Conservation (phyloP, 2,113 vertebrate genomes). For the Nibea albiflora region DNA sequence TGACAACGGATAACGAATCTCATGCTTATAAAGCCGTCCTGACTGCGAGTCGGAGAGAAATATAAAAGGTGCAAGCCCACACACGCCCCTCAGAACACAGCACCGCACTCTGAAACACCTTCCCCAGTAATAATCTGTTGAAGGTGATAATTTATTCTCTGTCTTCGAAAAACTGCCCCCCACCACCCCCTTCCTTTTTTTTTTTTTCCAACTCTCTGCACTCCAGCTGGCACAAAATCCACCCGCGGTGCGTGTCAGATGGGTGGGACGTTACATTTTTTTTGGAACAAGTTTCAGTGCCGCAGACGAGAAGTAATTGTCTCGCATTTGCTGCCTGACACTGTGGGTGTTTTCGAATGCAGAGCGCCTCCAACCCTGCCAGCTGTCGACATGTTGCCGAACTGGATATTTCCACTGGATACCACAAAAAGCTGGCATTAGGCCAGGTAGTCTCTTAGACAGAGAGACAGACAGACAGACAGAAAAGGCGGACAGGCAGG, state of each 20-base stretch:
- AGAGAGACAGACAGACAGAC: conserved; percentile 40
- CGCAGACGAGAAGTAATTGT: conserved; percentile 67
- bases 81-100: conserved; percentile 53
- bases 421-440: conserved; percentile 42
- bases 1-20: conserved; percentile 12
- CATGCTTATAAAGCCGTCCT: neutral
- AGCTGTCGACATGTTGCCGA: conserved; percentile 60
- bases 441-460: conserved; percentile 44
- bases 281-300: conserved; percentile 59
- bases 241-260: conserved; percentile 61
- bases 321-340: conserved; percentile 64
- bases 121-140: conserved; percentile 63
- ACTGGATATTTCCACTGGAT: conserved; percentile 62
- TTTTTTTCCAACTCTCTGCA: conserved; percentile 22
- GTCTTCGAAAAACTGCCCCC: conserved; percentile 43
- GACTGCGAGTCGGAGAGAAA: conserved; percentile 24
- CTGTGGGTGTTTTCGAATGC: conserved; percentile 64
- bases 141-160: conserved; percentile 76
- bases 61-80: conserved; percentile 50
- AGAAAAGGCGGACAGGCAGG: neutral
- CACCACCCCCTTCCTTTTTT: no score
- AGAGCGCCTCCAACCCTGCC: conserved; percentile 59
- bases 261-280: conserved; percentile 55
- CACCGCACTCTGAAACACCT: conserved; percentile 65
- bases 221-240: conserved; percentile 68